Conservation (phyloP, 2,888 invertebrate species). For the Scrobipalpa atriplicella region DNA sequence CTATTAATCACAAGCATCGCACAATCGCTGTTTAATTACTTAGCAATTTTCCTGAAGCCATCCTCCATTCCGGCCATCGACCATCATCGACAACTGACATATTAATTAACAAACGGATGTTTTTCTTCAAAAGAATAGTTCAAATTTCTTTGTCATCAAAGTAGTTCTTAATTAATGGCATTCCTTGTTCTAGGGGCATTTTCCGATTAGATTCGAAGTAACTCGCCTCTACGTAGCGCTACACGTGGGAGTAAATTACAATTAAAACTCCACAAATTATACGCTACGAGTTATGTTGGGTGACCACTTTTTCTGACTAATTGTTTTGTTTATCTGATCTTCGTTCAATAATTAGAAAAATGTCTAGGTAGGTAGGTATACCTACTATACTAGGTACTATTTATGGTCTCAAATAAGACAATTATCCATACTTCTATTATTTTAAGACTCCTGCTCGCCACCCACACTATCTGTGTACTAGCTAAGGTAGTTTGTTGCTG, state of each 20-base stretch:
- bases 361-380: too few relatives aligned
- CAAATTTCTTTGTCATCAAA: constrained; percentile 23
- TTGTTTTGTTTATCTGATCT: constrained; percentile 17
- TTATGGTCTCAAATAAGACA: not conserved
- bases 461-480: too few relatives aligned
- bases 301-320: constrained; percentile 11
- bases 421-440: not conserved
- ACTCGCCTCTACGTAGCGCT: not conserved
- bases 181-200: constrained; percentile 26
- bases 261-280: constrained; percentile 17
- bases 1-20: constrained; percentile 24
- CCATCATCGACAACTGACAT: constrained; percentile 26
- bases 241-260: constrained; percentile 17
- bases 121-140: constrained; percentile 26
- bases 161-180: constrained; percentile 28
- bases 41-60: constrained; percentile 27
- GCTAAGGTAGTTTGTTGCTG: too few relatives aligned
- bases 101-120: constrained; percentile 34
- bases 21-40: constrained; percentile 28
- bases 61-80: not conserved
- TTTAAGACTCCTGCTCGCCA: not conserved
- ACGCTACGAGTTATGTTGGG: not conserved
- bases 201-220: constrained; percentile 23
- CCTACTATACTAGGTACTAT: too few relatives aligned
- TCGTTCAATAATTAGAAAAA: constrained; percentile 7